Base-by-base conservation (phyloP, 2,888 invertebrate genomes). In the Tortricodes alternella region DNA sequence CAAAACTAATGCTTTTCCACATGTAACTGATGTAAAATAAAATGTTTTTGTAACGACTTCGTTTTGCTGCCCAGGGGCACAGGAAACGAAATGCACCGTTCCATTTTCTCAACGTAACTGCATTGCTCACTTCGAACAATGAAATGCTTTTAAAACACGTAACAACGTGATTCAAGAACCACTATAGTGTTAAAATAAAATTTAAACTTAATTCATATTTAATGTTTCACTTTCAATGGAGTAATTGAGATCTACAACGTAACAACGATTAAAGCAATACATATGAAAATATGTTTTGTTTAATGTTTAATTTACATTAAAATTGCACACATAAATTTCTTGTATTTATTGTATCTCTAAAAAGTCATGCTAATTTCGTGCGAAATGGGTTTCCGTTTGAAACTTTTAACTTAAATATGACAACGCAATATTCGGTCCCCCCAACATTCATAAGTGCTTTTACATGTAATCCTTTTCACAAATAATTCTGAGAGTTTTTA, bases 141-240 rank as follows among this genome's bases (percentile, higher is more conserved):
- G 85, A 84, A 89, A 87, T 80, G 89, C 88, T 89, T 88, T 89
- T 88, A 88, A 88, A 87, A 85, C 80, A 83, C 76, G 79, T 76
- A 81, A 82, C 80, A 79, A 80, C 79, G 77, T 81, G 79, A 83
- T 83, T 78, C 73, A 71, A 79, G 79, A 74, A 76, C 58, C n/a
- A n/a, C n/a, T n/a, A n/a, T n/a, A n/a, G n/a, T n/a, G n/a, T n/a
- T n/a, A n/a, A n/a, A n/a, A n/a, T n/a, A n/a, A n/a, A n/a, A n/a
- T n/a, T n/a, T n/a, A n/a, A n/a, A n/a, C n/a, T n/a, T n/a, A n/a
- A n/a, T n/a, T n/a, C n/a, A n/a, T n/a, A n/a, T n/a, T n/a, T n/a
- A n/a, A n/a, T n/a, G n/a, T n/a, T n/a, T n/a, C n/a, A n/a, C n/a
- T n/a, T n/a, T n/a, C n/a, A n/a, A n/a, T n/a, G n/a, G n/a, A n/a